These are phyloP conservation scores for Formica exsecta DNA, from an alignment of 1,140 invertebrate genomes.

Conservation along the genomic window DNA sequence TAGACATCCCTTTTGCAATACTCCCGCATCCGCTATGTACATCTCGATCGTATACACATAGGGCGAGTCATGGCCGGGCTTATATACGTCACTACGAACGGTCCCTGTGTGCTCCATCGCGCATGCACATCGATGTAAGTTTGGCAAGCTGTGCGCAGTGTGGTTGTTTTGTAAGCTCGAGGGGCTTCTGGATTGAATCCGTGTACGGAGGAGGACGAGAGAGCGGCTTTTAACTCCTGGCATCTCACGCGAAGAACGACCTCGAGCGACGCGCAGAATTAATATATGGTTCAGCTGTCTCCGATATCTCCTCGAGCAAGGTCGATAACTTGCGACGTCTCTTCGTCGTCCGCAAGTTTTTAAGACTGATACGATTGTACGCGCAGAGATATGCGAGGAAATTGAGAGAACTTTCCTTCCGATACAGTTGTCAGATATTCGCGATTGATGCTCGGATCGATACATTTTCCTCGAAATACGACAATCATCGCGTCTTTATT, in stretches of 20 bases:
- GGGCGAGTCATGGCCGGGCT: conserved; percentile 5
- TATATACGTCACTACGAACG: conserved; percentile 27
- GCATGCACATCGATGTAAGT: conserved; percentile 60
- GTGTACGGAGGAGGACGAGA: conserved; percentile 6
- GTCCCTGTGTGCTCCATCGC: conserved; percentile 13
- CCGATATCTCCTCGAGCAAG: conserved; percentile 49
- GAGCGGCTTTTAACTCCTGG: conserved; percentile 58
- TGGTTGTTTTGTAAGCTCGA: conserved; percentile 65
- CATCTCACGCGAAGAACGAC: conserved; percentile 44
- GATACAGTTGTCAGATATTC: background rate
- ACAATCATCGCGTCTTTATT: background rate
- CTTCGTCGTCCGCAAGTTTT: conserved; percentile 10
- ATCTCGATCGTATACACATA: conserved; percentile 5
- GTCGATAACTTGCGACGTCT: conserved; percentile 35
- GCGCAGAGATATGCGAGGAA: background rate
- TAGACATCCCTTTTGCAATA: conserved; percentile 40
- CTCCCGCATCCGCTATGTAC: conserved; percentile 18
- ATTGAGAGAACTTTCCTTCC: background rate
- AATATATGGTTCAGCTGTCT: conserved; percentile 51
- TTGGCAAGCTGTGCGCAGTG: conserved; percentile 49
- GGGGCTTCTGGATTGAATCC: conserved; percentile 63
- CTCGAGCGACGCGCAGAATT: conserved; percentile 47
- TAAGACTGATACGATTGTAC: conserved; percentile 28
- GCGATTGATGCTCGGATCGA: background rate
- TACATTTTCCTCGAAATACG: background rate